Evolutionary conservation across 2,888 invertebrate genomes (phyloP), one percentile per base, ranked within the genome.

Genomic region (Drosophila sordidula): DNA sequence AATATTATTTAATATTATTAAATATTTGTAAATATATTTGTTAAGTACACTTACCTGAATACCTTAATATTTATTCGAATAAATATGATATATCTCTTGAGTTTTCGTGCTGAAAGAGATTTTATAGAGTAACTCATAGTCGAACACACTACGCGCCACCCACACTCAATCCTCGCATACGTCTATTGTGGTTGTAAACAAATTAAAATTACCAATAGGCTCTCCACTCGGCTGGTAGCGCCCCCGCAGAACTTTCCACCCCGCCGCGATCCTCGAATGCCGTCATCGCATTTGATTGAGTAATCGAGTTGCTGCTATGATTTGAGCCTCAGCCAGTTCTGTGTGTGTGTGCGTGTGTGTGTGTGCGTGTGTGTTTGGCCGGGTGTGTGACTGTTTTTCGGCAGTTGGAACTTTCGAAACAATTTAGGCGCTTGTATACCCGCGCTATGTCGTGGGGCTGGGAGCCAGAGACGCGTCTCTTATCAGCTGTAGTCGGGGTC

Each of bases 181-280:
- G 49, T 67, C 74, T 76, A 84, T 82, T 82, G 64, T 75, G 75
- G 87, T 80, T 84, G 89, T 84, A 88, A 88, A 88, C 87, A 88
- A 83, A 84, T 84, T 84, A 83, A 80, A 86, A 83, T 83, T 61
- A 75, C 70, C 80, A 75, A 80, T 78, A 71, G 66, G 50, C 55
- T 79, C 75, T 65, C 73, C 63, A 56, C 32, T 29, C 34, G 44
- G 11, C 6, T 38, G 29, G 32, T 32, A 9, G 45, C 18, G 25
- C 57, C 51, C 61, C 68, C 57, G 38, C 26, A 18, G 5, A 45
- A 29, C 50, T 54, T 39, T 32, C 3, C 11, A 14, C 25, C 38
- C 56, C 59, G 9, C 26, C 14, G 16, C 36, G 25, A 22, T 50
- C 66, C 22, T 51, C 11, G 22, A 51, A 39, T 54, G 56, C 55